These are phyloP conservation scores for Euproctis similis DNA, from an alignment of 2,888 invertebrate species.

Conservation along the genomic window DNA sequence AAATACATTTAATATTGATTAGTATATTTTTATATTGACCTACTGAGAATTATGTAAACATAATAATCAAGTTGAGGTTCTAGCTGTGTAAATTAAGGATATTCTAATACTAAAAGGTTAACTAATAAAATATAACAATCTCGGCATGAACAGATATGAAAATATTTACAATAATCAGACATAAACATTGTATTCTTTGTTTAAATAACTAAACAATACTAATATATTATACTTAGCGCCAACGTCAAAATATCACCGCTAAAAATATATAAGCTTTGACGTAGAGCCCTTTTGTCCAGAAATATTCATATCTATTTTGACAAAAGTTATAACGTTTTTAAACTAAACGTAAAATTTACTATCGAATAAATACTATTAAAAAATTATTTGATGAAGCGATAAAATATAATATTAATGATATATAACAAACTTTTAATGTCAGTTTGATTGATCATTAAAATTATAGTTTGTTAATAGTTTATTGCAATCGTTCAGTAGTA, in stretches of 20 bases:
- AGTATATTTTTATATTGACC: too few species aligned
- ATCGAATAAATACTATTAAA: background rate
- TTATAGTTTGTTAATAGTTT: constrained; percentile 18
- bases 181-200: too few species aligned
- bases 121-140: too few species aligned
- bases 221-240: constrained; percentile 13
- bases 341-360: background rate
- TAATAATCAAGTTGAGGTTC: too few species aligned
- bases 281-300: constrained; percentile 13
- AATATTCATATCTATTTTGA: constrained; percentile 7
- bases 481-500: constrained; percentile 20
- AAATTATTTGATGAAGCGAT: constrained; percentile 6
- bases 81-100: too few species aligned
- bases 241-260: constrained; percentile 13
- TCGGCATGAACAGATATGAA: too few species aligned
- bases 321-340: constrained; percentile 2
- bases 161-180: too few species aligned
- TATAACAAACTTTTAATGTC: constrained; percentile 11
- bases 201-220: too few species aligned
- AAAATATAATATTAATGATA: constrained; percentile 15
- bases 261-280: constrained; percentile 11
- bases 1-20: too few species aligned
- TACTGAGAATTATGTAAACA: too few species aligned
- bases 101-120: too few species aligned
- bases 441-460: constrained; percentile 21